Conservation (phyloP, 2,113 vertebrate genomes). For the Bombycilla garrulus region DNA sequence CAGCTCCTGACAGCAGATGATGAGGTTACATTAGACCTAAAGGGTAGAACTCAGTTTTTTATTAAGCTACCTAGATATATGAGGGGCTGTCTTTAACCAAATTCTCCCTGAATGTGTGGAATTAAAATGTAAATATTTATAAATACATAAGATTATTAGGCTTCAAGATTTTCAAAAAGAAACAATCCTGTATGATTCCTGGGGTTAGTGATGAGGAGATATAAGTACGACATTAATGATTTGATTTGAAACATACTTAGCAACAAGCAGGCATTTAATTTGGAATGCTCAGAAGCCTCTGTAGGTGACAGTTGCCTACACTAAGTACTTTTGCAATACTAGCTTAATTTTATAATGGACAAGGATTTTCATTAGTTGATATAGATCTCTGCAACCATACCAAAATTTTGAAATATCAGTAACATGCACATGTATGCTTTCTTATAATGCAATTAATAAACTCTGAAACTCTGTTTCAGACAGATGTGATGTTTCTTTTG, state of each 20-base stretch:
- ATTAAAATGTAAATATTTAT: slow-evolving; percentile 45
- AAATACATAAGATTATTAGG: slow-evolving; percentile 31
- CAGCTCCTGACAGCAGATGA: slow-evolving; percentile 48
- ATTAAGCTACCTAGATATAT: not conserved
- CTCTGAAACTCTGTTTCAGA: not conserved
- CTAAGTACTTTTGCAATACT: not conserved
- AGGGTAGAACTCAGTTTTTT: not conserved
- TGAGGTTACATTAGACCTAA: slow-evolving; percentile 28
- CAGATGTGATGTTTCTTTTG: not conserved
- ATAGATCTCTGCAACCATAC: not conserved
- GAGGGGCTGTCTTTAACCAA: accelerated
- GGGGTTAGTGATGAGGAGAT: not conserved
- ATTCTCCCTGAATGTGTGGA: not conserved
- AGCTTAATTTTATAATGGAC: not conserved
- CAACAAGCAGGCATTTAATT: slow-evolving; percentile 18
- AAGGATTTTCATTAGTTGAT: not conserved
- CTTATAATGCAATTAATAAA: not conserved
- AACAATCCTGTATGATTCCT: not conserved
- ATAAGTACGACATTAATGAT: not conserved
- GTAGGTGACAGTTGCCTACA: not conserved
- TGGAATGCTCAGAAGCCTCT: not conserved
- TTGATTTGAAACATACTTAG: not conserved
- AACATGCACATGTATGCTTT: not conserved
- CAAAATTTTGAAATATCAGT: not conserved
- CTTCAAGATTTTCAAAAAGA: slow-evolving; percentile 17